Base-by-base conservation (phyloP, 2,113 vertebrate species). In the Psittacus erithacus region DNA sequence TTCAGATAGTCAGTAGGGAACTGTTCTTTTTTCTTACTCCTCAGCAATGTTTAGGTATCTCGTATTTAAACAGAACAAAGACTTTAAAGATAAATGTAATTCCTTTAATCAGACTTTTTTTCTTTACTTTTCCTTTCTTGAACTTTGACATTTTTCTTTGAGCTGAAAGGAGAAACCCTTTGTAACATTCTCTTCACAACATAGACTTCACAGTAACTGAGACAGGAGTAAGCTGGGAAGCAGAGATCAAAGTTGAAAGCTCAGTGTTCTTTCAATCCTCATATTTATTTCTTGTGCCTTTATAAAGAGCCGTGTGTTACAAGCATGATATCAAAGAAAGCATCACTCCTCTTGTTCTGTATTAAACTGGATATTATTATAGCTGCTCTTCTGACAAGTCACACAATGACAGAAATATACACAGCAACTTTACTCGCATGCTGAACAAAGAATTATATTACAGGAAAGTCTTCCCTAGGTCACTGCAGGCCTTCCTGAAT, bases 251-350 rank as follows among this genome's bases (percentile, higher is more conserved):
- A 94, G 93, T 47, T 93, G 82, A 88, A 88, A 74, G 22, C 79
- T 91, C 38, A 17, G 20, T 17, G n/a, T 67, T 82, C 49, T 65
- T 80, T 53, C 78, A 94, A 3, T 62, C 19, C 33, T 83, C 17
- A 0, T 68, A 70, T 80, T 91, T 88, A 76, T 86, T 82, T 93
- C 64, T 70, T 88, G 79, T 74, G 73, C 63, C 78, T 91, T 63
- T 86, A 65, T 19, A 57, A 65, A 63, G 63, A 29, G 24, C 11
- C 3, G 68, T 1, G 1, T 46, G 49, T n/a, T 91, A 88, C 82
- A 91, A 82, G 79, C 60, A 43, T 25, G 71, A 86, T 50, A 86
- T 81, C 85, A 92, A 96, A 96, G 82, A 59, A 93, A 90, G 49
- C 59, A 85, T 33, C 76, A 75, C 82, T 94, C 71, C 65, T 81